Evolutionary conservation across 2,888 invertebrate species (phyloP), one percentile per base, ranked within the genome.

Genomic region (Calameuta idolon): DNA sequence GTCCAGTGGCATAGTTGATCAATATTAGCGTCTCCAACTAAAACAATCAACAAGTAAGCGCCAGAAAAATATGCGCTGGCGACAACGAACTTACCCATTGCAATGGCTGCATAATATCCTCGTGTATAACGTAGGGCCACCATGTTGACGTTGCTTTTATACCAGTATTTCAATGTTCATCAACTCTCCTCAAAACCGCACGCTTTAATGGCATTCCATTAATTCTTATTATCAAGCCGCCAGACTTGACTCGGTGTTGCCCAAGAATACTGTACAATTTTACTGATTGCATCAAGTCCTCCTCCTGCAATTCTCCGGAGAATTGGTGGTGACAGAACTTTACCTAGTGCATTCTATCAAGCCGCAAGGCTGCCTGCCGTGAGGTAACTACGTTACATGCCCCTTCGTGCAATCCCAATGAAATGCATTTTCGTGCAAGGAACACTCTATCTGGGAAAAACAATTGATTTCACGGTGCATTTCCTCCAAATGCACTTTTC

Each of bases 31-130:
- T 81, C 73, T 73, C 80, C 78, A 86, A 40, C 87, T 87, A 77
- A 81, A 77, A 69, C 35, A 73, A 23, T 69, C 30, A 76, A 31
- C 75, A 71, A 78, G 31, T 71, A 71, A 35, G 15, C 11, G 35
- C 5, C n/a, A 12, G 12, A 11, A 12, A 30, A 23, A 74, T 35
- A 34, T 12, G 35, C 35, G 12, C 23, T 23, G 11, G 12, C 35
- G 34, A 34, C 74, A n/a, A 34, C 30, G 11, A 71, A 85, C 88
- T 85, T 81, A 89, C 88, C 89, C 88, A 88, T 89, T 83, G 84
- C 84, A 86, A 85, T 85, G 82, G 80, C 85, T 79, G 85, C 89
- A 89, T 89, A 86, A 86, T 88, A 83, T 80, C 77, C 80, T 82
- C 77, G 79, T 76, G 79, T 84, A 80, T 86, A 83, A 79, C 82